Evolutionary conservation across 1,140 invertebrate genomes (phyloP), one percentile per base, ranked within the genome.

Genomic region (Halotydeus destructor): DNA sequence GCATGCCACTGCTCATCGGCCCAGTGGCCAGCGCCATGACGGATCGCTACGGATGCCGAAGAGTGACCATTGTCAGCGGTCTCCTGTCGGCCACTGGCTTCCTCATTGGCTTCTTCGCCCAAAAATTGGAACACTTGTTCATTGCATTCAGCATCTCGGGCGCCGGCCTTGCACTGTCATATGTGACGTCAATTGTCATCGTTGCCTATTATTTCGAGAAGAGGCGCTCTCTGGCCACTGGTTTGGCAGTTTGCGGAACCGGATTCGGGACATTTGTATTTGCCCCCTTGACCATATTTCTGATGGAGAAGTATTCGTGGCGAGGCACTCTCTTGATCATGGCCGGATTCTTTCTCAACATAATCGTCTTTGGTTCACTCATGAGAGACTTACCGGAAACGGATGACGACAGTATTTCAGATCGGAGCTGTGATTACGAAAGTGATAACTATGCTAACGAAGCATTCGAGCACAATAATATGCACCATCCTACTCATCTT

Each of bases 141-240:
- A 41, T 65, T n/a, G 59, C 58, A 1, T 63, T 63, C 44, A 52
- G 59, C 30, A 42, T 65, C n/a, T 54, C 60, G 14, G 62, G 63
- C 11, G 56, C 61, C 41, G 64, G 64, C 4, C 54, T 68, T 30
- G 61, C 64, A 8, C 54, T 67, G 8, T 63, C 62, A 44, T 67
- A 66, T 51, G 81, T 89, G 1, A 76, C 83, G 1, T 78, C 79
- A 0, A 78, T 84, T 1, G 86, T 94, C 0, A 84, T 86, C 49
- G 86, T 96, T 3, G 84, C 86, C 1, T 89, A 88, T 56, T 96
- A 93, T 57, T 96, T 96, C 57, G 86, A 94, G 51, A 80, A 80
- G 51, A 76, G 72, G 53, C 63, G 86, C 37, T 88, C 84, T 0
- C 69, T 94, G 32, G 88, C 88, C 0, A 94, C 85, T 0, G 88